Evolutionary conservation across 2,113 vertebrate genomes (phyloP).

Genomic region (Typhlomys cinereus): DNA sequence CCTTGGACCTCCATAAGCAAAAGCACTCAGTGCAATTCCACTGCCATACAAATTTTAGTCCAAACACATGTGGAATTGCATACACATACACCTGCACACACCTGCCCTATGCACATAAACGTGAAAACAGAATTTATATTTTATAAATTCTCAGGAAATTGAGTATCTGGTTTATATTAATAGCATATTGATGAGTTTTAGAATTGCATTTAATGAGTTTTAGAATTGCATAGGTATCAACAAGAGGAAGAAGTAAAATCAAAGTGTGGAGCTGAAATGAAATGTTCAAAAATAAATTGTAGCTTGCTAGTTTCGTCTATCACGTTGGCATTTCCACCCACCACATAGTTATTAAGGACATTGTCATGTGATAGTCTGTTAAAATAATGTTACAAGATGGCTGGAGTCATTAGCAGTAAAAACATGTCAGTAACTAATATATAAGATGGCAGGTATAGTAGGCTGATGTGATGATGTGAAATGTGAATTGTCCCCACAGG

Average conservation of each 20-base stretch:
- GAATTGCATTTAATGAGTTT: not conserved
- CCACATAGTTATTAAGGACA: not conserved
- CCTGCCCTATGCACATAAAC: too few relatives aligned
- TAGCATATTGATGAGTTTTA: not conserved
- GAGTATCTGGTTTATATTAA: not conserved
- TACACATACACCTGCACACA: too few relatives aligned
- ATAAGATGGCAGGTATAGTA: too few relatives aligned
- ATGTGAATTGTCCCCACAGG: too few relatives aligned
- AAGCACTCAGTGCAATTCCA: too few relatives aligned
- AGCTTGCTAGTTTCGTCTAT: not conserved
- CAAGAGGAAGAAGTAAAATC: constrained; percentile 20
- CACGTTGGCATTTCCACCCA: not conserved
- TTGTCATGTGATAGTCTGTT: not conserved
- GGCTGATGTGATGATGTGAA: too few relatives aligned
- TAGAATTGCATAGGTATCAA: not conserved
- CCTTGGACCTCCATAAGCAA: too few relatives aligned
- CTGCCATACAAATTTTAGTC: too few relatives aligned
- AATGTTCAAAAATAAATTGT: not conserved
- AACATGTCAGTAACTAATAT: not conserved
- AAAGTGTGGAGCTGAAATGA: not conserved
- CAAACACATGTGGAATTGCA: too few relatives aligned
- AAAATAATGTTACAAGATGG: not conserved
- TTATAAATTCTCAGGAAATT: constrained; percentile 22
- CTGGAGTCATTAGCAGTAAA: not conserved
- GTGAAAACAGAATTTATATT: too few relatives aligned